These are phyloP conservation scores for Aegotheles bennettii DNA, from an alignment of 2,113 vertebrate species.

Conservation along the genomic window DNA sequence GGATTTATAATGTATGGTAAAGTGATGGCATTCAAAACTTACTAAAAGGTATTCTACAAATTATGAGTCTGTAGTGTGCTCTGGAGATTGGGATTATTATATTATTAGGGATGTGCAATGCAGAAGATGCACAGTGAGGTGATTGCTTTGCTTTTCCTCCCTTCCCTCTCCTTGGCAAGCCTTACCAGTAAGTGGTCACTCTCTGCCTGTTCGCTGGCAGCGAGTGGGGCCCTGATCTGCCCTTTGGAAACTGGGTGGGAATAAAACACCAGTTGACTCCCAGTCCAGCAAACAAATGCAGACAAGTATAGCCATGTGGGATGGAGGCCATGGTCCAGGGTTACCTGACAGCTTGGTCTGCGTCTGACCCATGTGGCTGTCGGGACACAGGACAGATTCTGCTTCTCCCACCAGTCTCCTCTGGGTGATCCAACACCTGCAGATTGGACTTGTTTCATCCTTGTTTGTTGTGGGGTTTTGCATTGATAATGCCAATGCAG, in stretches of 20 bases:
- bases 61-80: rapidly evolving
- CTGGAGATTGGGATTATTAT: neutral
- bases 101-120: neutral
- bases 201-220: neutral
- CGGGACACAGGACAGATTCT: neutral
- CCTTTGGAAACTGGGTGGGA: neutral
- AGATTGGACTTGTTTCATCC: neutral
- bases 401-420: neutral
- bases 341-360: neutral
- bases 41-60: neutral
- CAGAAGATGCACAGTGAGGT: neutral
- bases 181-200: neutral
- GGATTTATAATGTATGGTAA: neutral
- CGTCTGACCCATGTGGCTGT: neutral
- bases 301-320: neutral
- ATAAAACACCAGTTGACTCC: neutral
- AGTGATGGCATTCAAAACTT: neutral
- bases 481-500: rapidly evolving
- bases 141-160: neutral
- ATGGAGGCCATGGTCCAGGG: rapidly evolving
- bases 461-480: neutral
- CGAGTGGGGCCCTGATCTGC: rapidly evolving
- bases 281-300: neutral
- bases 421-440: neutral
- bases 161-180: neutral